These are phyloP conservation scores for Zosterops japonicus DNA, from an alignment of 2,113 vertebrate genomes.

Conservation along the genomic window DNA sequence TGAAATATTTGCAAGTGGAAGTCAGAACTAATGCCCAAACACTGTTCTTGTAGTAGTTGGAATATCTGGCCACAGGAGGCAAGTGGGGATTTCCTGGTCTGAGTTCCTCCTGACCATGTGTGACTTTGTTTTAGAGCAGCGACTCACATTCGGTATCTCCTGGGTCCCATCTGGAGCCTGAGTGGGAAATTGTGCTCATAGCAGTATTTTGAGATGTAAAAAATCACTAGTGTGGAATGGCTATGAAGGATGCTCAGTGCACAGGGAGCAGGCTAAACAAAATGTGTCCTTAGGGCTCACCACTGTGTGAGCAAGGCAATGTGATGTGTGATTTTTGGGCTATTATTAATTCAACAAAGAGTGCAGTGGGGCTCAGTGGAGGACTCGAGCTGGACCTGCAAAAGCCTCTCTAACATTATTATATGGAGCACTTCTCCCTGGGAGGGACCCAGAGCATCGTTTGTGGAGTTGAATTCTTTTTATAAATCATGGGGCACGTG, in stretches of 20 bases:
- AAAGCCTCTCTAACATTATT: neutral
- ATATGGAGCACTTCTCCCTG: constrained; percentile 8
- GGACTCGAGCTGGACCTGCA: neutral
- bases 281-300: constrained; percentile 50
- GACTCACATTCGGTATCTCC: neutral
- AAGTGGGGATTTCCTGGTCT: neutral
- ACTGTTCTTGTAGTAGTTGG: neutral
- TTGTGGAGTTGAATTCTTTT: neutral
- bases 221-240: constrained; percentile 58
- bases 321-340: constrained; percentile 45
- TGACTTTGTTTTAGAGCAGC: constrained; percentile 27
- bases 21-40: neutral
- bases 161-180: constrained; percentile 52
- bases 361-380: constrained; percentile 17
- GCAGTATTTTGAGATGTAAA: constrained; percentile 55
- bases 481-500: neutral
- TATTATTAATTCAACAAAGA: constrained; percentile 45
- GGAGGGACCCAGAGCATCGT: constrained; percentile 22
- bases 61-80: neutral
- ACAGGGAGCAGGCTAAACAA: constrained; percentile 8
- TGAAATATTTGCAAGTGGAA: neutral
- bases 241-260: constrained; percentile 23
- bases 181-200: constrained; percentile 62
- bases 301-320: neutral
- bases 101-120: neutral